These are phyloP conservation scores for Halocynthia aurantium DNA, from an alignment of 23 tunicate genomes.

Conservation along the genomic window DNA sequence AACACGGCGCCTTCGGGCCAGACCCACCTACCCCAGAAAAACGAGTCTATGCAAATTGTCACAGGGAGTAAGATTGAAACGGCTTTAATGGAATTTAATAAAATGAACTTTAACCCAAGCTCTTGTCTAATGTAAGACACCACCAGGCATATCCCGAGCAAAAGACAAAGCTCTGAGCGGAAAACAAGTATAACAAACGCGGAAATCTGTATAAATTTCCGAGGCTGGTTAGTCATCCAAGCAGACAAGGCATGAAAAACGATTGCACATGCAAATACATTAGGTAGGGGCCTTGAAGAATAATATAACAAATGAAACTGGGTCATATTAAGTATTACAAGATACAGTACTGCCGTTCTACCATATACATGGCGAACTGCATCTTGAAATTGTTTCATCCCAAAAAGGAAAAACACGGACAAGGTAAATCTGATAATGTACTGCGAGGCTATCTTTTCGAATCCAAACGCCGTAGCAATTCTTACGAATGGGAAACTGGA, in stretches of 20 bases:
- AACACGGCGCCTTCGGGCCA: slow-evolving; percentile 95
- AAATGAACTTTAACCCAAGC: background rate
- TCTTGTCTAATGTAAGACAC: slow-evolving; percentile 27
- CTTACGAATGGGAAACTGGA: slow-evolving; percentile 34
- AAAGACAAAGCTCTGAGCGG: slow-evolving; percentile 60
- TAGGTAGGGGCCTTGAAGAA: slow-evolving; percentile 77
- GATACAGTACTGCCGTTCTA: slow-evolving; percentile 9
- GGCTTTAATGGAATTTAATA: slow-evolving; percentile 18
- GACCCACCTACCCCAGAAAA: slow-evolving; percentile 55
- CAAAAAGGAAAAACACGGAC: slow-evolving; percentile 33
- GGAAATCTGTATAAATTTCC: slow-evolving; percentile 54
- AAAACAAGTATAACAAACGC: slow-evolving; percentile 56
- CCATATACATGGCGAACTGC: slow-evolving; percentile 39
- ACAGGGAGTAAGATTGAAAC: slow-evolving; percentile 19
- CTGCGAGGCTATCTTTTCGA: slow-evolving; percentile 28
- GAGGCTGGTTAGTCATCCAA: slow-evolving; percentile 44
- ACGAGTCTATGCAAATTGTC: slow-evolving; percentile 61
- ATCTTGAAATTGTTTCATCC: slow-evolving; percentile 30
- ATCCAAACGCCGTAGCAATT: slow-evolving; percentile 1
- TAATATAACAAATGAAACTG: slow-evolving; percentile 90
- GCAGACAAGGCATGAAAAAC: slow-evolving; percentile 52
- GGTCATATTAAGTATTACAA: slow-evolving; percentile 34
- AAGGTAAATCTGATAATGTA: slow-evolving; percentile 51
- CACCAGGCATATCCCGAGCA: slow-evolving; percentile 60
- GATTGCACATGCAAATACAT: slow-evolving; percentile 58